Percentiles rank a stretch among this genome's conserved stretches.
Conservation (phyloP, 1,140 invertebrate genomes). For the Liolophura sinensis region DNA sequence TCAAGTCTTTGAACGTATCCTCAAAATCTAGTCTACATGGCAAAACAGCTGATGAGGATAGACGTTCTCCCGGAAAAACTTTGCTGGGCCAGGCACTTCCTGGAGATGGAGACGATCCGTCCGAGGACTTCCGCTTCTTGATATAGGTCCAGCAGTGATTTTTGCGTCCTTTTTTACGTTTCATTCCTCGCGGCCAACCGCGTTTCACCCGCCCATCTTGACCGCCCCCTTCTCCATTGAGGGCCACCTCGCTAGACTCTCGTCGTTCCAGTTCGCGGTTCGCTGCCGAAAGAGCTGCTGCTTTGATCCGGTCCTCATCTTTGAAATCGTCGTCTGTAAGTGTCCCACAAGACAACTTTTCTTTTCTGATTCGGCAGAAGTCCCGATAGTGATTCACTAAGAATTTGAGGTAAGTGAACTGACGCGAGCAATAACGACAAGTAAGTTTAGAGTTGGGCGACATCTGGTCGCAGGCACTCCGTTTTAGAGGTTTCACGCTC, state of each 20-base stretch:
- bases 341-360: slow-evolving; percentile 17
- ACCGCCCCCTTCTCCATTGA: slow-evolving; percentile 8
- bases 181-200: slow-evolving; percentile 34
- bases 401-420: slow-evolving; percentile 42
- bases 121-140: slow-evolving; percentile 21
- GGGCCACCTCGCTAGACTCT: slow-evolving; percentile 11
- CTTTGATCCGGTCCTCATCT: slow-evolving; percentile 29
- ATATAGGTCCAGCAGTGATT: slow-evolving; percentile 32
- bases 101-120: too few relatives aligned
- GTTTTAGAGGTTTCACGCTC: slow-evolving; percentile 33
- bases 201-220: slow-evolving; percentile 9
- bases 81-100: too few relatives aligned
- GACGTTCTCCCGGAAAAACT: too few relatives aligned
- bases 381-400: slow-evolving; percentile 38
- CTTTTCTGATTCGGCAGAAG: slow-evolving; percentile 39
- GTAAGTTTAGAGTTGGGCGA: slow-evolving; percentile 26
- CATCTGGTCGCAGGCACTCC: slow-evolving; percentile 13
- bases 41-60: too few relatives aligned
- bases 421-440: slow-evolving; percentile 38
- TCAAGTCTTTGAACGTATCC: too few relatives aligned
- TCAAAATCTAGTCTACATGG: too few relatives aligned
- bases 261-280: slow-evolving; percentile 20
- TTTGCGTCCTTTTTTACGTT: slow-evolving; percentile 34
- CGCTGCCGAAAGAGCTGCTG: slow-evolving; percentile 25
- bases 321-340: slow-evolving; percentile 27